Evolutionary conservation across 2,113 vertebrate genomes (phyloP).

Genomic region (Centropus bengalensis): DNA sequence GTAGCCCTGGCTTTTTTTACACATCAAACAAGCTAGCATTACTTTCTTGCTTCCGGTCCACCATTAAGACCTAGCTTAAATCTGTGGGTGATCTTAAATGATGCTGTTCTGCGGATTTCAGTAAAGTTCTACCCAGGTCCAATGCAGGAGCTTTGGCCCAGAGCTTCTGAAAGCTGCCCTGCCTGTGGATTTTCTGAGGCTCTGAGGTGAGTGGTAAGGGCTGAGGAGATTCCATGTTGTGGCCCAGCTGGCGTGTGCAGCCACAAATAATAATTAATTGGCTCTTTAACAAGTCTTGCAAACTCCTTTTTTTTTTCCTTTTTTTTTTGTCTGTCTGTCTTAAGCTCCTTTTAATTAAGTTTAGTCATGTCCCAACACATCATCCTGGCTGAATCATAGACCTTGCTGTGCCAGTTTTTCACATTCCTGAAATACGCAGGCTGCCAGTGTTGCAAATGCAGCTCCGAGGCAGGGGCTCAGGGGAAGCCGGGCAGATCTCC

Average conservation of each 20-base stretch:
- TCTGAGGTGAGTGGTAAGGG: slow-evolving; percentile 31
- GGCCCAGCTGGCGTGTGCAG: slow-evolving; percentile 65
- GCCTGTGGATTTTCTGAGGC: slow-evolving; percentile 10
- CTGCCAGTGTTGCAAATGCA: slow-evolving; percentile 52
- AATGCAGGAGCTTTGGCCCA: not conserved
- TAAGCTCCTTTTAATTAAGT: slow-evolving; percentile 74
- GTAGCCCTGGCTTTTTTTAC: not conserved
- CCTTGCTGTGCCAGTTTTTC: slow-evolving; percentile 68
- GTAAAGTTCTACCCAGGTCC: not conserved
- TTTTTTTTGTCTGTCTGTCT: slow-evolving; percentile 36
- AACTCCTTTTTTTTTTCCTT: slow-evolving; percentile 23
- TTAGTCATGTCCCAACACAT: slow-evolving; percentile 72
- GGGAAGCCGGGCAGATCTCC: slow-evolving; percentile 58
- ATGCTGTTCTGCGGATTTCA: not conserved
- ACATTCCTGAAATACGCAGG: slow-evolving; percentile 73
- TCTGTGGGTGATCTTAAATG: not conserved
- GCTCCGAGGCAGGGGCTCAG: slow-evolving; percentile 38
- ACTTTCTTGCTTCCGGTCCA: not conserved
- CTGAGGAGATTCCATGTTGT: slow-evolving; percentile 50
- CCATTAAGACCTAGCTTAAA: not conserved
- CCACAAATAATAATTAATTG: slow-evolving; percentile 65
- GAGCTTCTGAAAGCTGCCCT: slow-evolving; percentile 1
- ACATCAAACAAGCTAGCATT: not conserved
- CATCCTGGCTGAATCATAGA: slow-evolving; percentile 65
- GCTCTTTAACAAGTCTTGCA: slow-evolving; percentile 64